Percentiles rank a stretch among this genome's conserved stretches.
These are phyloP conservation scores for Zygaena filipendulae DNA, from an alignment of 2,888 invertebrate genomes.

Conservation along the genomic window DNA sequence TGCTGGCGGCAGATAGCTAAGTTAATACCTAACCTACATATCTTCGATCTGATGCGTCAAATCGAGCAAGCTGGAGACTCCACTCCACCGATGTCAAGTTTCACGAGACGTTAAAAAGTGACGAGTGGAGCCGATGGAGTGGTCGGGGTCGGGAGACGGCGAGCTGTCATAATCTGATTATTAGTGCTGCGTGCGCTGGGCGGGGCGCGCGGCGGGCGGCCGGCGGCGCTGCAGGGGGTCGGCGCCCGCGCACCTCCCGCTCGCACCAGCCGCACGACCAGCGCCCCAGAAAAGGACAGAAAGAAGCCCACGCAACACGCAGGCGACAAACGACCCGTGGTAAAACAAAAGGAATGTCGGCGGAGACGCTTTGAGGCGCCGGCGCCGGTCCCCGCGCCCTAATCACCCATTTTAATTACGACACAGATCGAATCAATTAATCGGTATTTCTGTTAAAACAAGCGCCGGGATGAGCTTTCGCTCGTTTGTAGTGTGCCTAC, in stretches of 20 bases:
- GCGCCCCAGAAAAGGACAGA: slow-evolving; percentile 26
- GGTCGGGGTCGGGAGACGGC: slow-evolving; percentile 30
- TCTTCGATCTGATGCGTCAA: neutral
- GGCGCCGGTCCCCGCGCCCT: slow-evolving; percentile 63
- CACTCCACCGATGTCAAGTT: slow-evolving; percentile 27
- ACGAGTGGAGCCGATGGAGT: slow-evolving; percentile 31
- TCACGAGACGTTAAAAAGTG: slow-evolving; percentile 42
- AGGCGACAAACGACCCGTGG: slow-evolving; percentile 68
- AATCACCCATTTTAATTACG: slow-evolving; percentile 69
- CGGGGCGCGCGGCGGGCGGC: slow-evolving; percentile 57
- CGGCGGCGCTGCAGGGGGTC: slow-evolving; percentile 59
- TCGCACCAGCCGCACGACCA: slow-evolving; percentile 23
- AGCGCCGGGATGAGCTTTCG: slow-evolving; percentile 48
- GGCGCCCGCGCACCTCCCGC: slow-evolving; percentile 55
- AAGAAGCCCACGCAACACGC: slow-evolving; percentile 36
- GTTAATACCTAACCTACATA: too few relatives aligned
- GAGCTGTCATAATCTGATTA: slow-evolving; percentile 67
- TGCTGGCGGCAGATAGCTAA: neutral
- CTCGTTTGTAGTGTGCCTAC: slow-evolving; percentile 29
- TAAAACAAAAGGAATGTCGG: slow-evolving; percentile 69
- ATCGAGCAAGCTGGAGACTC: neutral
- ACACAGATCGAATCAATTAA: slow-evolving; percentile 69
- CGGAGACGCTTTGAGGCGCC: slow-evolving; percentile 68
- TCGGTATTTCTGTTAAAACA: slow-evolving; percentile 66
- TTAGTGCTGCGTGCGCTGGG: slow-evolving; percentile 51